Evolutionary conservation across 2,888 invertebrate species (phyloP).

Genomic region (Laspeyria flexula): DNA sequence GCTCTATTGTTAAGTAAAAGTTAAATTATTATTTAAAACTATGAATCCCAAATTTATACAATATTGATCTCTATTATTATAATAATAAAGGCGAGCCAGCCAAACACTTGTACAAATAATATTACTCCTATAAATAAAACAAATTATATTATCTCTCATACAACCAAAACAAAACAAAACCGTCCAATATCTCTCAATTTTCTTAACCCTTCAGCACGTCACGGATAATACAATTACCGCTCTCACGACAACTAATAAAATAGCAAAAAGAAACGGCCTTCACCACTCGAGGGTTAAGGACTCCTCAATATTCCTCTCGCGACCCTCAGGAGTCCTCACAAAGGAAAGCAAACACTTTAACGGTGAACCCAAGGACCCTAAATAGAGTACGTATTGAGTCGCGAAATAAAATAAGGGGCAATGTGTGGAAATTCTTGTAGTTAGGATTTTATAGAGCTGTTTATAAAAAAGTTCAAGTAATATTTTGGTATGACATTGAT

Average conservation of each 20-base stretch:
- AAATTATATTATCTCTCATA: neutral
- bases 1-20: too few relatives aligned
- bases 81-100: too few relatives aligned
- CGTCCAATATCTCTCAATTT: conserved; percentile 6
- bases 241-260: conserved; percentile 83
- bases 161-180: conserved; percentile 12
- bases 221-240: conserved; percentile 70
- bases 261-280: conserved; percentile 75
- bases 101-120: neutral
- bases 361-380: conserved; percentile 60
- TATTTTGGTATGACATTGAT: neutral
- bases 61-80: too few relatives aligned
- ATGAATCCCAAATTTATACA: too few relatives aligned
- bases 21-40: too few relatives aligned
- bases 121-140: neutral
- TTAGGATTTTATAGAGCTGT: conserved; percentile 9
- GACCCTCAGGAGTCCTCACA: conserved; percentile 69
- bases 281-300: conserved; percentile 75
- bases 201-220: conserved; percentile 12
- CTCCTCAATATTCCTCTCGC: conserved; percentile 80
- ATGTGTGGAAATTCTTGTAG: conserved; percentile 62
- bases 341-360: conserved; percentile 80
- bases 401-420: conserved; percentile 82
- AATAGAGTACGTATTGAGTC: conserved; percentile 85
- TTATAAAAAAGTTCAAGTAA: neutral